Base-by-base conservation (phyloP, 1,140 invertebrate species). In the Leptopilina clavipes region DNA sequence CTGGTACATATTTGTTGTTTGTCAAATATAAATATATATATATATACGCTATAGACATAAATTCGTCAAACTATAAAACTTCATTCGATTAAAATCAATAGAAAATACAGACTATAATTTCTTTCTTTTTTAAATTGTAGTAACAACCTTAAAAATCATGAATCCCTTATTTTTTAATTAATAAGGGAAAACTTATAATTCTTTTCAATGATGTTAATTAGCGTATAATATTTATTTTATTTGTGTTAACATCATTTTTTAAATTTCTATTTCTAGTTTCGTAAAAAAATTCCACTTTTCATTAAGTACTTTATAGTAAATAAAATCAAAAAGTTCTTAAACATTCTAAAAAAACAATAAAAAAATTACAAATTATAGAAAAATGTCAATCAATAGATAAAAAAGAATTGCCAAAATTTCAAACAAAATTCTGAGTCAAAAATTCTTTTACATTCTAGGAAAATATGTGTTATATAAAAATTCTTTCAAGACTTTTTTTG, bases 1-100 rank as follows among this genome's bases (percentile, higher is more conserved):
- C 25, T 65, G 22, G 59, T 65, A 65, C 11, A 22, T 8, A 65
- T 65, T 37, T 31, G 1, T 25, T 59, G 9, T 31, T 65, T 65
- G 19, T 65, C 1, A n/a, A 31, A 65, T 65, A 65, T 65, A 31
- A 31, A 65, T 65, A 65, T 17, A 31, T 19, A 17, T n/a, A 52
- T 52, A 54, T 22, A 31, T 65, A 65, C 22, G 12, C 22, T 65
- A 31, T 22, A 59, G 54, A 22, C 12, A 65, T 14, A 25, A 52
- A 52, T 17, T 25, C 25, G 19, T 59, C 18, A 22, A 31, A 25
- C 56, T 1, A 25, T 59, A 14, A 65, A 25, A 52, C 17, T 52
- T 48, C 11, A 48, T 48, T 14, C 17, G 5, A 52, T 1, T 52
- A 3, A n/a, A 17, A 52, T 52, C 17, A 52, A 52, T 17, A 52